These are phyloP conservation scores for Caenorhabditis angaria DNA, from an alignment of 2,888 invertebrate genomes.

Conservation along the genomic window DNA sequence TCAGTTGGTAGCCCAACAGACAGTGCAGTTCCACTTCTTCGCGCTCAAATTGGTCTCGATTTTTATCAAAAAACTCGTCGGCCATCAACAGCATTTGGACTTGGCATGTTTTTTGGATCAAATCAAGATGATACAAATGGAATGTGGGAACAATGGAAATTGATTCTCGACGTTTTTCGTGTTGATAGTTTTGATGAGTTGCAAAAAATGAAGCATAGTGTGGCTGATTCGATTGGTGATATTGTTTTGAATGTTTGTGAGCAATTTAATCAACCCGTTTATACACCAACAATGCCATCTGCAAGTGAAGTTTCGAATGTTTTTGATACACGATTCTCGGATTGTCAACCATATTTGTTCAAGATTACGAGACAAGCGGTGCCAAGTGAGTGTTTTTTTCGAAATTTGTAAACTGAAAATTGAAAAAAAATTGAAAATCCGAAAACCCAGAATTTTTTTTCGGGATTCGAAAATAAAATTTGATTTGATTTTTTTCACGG, in stretches of 20 bases:
- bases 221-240: slow-evolving; percentile 80
- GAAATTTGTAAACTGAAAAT: not conserved
- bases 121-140: slow-evolving; percentile 81
- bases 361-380: slow-evolving; percentile 78
- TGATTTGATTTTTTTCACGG: not conserved
- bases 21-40: slow-evolving; percentile 51
- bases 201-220: slow-evolving; percentile 83
- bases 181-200: slow-evolving; percentile 80
- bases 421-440: not conserved
- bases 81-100: slow-evolving; percentile 15
- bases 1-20: slow-evolving; percentile 45
- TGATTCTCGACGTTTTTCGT: slow-evolving; percentile 87
- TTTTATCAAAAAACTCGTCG: slow-evolving; percentile 56
- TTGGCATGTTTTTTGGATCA: slow-evolving; percentile 22
- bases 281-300: slow-evolving; percentile 82
- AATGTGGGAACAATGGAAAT: slow-evolving; percentile 98
- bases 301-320: slow-evolving; percentile 85
- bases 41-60: slow-evolving; percentile 62
- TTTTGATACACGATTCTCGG: slow-evolving; percentile 90
- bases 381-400: slow-evolving; percentile 33
- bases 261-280: slow-evolving; percentile 93
- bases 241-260: slow-evolving; percentile 93
- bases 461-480: not conserved
- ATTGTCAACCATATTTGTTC: slow-evolving; percentile 95
- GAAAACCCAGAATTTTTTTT: not conserved